Evolutionary conservation across 2,113 vertebrate genomes (phyloP).

Genomic region (Polyodon spathula): DNA sequence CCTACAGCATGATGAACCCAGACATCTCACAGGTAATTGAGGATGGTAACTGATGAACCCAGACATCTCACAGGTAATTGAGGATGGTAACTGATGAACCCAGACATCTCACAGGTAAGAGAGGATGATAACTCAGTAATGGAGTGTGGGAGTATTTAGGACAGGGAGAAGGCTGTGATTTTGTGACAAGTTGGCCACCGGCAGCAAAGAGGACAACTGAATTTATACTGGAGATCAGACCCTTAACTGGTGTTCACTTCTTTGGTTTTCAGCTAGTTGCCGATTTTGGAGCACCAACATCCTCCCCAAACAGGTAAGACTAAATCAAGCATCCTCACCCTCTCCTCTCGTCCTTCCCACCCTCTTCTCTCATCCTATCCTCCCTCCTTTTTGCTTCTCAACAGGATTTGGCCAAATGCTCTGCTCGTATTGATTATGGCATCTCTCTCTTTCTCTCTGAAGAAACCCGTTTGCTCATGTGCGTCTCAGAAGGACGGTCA

Average conservation of each 20-base stretch:
- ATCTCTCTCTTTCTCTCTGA: slow-evolving; percentile 36
- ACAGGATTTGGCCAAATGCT: no score
- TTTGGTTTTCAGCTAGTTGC: slow-evolving; percentile 39
- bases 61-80: slow-evolving; percentile 53
- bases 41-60: slow-evolving; percentile 64
- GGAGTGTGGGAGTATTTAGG: not conserved
- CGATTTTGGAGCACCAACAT: slow-evolving; percentile 41
- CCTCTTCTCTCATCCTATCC: not conserved
- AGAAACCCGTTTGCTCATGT: slow-evolving; percentile 68
- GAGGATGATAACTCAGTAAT: slow-evolving; percentile 6
- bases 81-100: no score
- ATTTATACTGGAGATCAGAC: not conserved
- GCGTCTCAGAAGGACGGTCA: slow-evolving; percentile 67
- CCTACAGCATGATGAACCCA: slow-evolving; percentile 68
- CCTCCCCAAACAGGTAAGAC: slow-evolving; percentile 56
- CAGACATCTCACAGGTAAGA: slow-evolving; percentile 54
- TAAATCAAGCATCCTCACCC: no score
- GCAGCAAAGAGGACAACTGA: no score
- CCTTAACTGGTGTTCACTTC: not conserved
- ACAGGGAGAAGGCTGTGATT: not conserved
- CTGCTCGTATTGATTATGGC: not conserved
- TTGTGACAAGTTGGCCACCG: no score
- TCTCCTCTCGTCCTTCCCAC: not conserved
- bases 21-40: slow-evolving; percentile 56
- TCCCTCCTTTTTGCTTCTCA: not conserved